Conservation (phyloP, 2,888 invertebrate species). For the Acrobeloides nanus region DNA sequence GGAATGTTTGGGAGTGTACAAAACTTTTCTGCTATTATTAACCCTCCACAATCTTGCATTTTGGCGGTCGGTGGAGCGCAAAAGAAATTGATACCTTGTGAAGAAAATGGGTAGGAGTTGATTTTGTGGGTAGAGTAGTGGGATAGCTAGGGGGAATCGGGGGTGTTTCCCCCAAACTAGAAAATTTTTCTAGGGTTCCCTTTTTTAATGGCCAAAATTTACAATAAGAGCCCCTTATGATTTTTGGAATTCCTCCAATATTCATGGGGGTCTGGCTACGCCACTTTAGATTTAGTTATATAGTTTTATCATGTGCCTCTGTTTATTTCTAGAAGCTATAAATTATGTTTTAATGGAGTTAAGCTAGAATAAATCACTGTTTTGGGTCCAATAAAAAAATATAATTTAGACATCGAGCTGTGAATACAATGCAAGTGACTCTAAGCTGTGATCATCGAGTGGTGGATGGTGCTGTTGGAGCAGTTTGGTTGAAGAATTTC, state of each 20-base stretch:
- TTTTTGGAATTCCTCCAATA: too few relatives aligned
- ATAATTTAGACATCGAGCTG: constrained; percentile 50
- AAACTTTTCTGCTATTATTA: constrained; percentile 66
- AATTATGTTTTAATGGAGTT: not conserved
- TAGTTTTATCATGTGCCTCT: not conserved
- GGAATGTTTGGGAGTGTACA: constrained; percentile 64
- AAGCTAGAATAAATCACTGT: too few relatives aligned
- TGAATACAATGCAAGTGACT: constrained; percentile 77
- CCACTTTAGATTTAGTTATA: too few relatives aligned
- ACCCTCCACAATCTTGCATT: constrained; percentile 67
- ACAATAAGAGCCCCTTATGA: too few relatives aligned
- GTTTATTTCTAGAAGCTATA: not conserved
- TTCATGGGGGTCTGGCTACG: too few relatives aligned
- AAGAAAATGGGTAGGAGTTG: constrained; percentile 32
- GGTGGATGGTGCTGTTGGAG: constrained; percentile 94
- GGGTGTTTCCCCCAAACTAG: constrained; percentile 8
- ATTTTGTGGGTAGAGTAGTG: not conserved
- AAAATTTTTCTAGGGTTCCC: not conserved
- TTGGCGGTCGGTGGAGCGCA: constrained; percentile 62
- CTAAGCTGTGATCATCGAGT: constrained; percentile 93
- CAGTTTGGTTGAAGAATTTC: constrained; percentile 85
- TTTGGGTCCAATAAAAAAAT: too few relatives aligned
- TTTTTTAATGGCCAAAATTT: not conserved
- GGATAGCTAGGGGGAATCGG: not conserved
- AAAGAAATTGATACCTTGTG: constrained; percentile 38